Evolutionary conservation across 2,888 invertebrate genomes (phyloP).

Genomic region (Scrobipalpa costella): DNA sequence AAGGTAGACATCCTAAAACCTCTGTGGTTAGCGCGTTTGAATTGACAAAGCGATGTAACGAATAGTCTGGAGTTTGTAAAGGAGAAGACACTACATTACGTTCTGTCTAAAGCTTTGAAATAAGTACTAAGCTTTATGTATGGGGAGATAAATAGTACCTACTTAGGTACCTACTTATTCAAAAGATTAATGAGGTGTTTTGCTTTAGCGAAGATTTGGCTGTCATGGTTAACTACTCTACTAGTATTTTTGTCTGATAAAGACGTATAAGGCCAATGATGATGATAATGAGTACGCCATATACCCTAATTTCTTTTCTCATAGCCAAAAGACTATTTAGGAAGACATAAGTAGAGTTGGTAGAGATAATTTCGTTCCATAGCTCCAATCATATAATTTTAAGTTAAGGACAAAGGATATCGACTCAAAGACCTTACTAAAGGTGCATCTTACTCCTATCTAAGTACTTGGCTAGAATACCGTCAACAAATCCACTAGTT

Average conservation of each 20-base stretch:
- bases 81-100: not conserved
- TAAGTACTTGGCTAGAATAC: constrained; percentile 1
- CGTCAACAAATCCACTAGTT: constrained; percentile 7
- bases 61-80: constrained; percentile 10
- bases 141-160: not conserved
- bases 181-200: not conserved
- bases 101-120: not conserved
- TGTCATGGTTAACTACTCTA: no score
- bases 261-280: no score
- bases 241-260: no score
- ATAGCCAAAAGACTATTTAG: no score
- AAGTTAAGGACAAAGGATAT: not conserved
- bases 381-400: no score
- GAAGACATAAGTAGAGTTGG: no score
- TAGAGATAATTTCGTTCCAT: no score
- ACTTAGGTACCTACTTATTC: not conserved
- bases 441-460: not conserved
- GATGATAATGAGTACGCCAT: no score
- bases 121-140: not conserved
- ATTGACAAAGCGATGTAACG: constrained; percentile 17
- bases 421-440: not conserved
- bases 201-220: no score
- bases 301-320: no score
- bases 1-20: constrained; percentile 20
- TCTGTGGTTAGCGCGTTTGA: constrained; percentile 19